Evolutionary conservation across 1,140 invertebrate species (phyloP), one percentile per base, ranked within the genome.

Genomic region (Tetramorium parvispinum): DNA sequence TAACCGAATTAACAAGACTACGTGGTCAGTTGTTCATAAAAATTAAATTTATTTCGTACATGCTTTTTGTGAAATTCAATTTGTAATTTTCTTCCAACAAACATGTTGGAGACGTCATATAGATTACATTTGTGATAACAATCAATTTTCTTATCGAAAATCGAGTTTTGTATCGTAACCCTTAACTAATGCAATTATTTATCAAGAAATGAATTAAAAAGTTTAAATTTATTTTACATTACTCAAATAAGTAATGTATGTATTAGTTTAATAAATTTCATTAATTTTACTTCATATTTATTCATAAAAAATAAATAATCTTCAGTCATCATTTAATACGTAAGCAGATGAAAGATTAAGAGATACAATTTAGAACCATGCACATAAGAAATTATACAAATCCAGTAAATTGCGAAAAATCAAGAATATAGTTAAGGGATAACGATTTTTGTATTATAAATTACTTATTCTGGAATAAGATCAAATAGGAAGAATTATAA

Each of bases 1-100:
- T 4, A 3, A 46, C 4, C 13, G 6, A 65, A 78, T 65, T 51
- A 5, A 78, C 4, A 78, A 65, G 2, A 10, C 3, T 65, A 68
- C 16, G 10, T 16, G 63, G 18, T 63, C n/a, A n/a, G 51, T 32
- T 65, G 76, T 78, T 79, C 46, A 66, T 79, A 79, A 79, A 79
- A 79, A 79, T 61, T 79, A 66, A 65, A 79, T 79, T 79, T 79
- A 79, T 79, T 79, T 79, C 77, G 11, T 79, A 79, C 77, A 79
- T 79, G 24, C 3, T 57, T 78, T 75, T 18, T 65, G n/a, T 78
- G 55, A 65, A 76, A 65, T 59, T 59, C 7, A 21, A 76, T 78
- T n/a, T 77, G 6, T 61, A 61, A 27, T 61, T 49, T 65, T 27
- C 51, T 49, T 65, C 7, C 40, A 27, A 24, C 8, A 57, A 57